phyloP scores from a whole-genome alignment of 1,140 invertebrate species.

The Leptinotarsa defecta region DNA sequence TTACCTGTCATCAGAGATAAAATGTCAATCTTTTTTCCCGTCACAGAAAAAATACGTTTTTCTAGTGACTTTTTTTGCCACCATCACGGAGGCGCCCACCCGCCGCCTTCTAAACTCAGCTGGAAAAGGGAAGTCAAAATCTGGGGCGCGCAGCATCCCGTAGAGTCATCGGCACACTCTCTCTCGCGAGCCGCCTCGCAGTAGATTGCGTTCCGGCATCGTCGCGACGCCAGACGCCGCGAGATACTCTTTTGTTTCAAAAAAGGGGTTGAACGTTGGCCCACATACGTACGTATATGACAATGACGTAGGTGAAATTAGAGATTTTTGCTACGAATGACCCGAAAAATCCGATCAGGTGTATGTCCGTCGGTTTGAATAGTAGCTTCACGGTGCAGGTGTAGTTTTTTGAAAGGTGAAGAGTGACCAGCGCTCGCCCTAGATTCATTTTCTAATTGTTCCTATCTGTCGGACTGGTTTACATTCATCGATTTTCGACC shows the following conservation, averaged over 20 bases:
- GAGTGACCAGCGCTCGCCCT: no score
- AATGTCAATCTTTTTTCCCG: no score
- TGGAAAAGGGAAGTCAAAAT: background rate
- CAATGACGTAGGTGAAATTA: conserved; percentile 1
- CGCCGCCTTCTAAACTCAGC: background rate
- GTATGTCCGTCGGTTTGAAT: no score
- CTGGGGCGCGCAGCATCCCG: conserved; percentile 1
- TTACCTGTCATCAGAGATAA: no score
- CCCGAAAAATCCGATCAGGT: no score
- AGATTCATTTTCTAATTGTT: no score
- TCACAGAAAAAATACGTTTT: no score
- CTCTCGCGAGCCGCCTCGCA: background rate
- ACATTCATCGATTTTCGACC: no score
- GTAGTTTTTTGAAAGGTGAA: no score
- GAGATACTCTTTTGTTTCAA: conserved; percentile 15
- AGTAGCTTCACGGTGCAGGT: no score
- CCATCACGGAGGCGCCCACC: background rate
- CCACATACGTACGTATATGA: background rate
- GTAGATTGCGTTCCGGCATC: conserved; percentile 13
- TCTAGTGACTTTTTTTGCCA: no score
- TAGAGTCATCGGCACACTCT: conserved; percentile 9
- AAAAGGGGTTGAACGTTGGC: conserved; percentile 14
- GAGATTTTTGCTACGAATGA: background rate
- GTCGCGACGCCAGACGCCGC: conserved; percentile 9
- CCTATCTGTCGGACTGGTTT: no score